phyloP scores from a whole-genome alignment of 2,113 vertebrate species.

The Oceanodroma tethys region DNA sequence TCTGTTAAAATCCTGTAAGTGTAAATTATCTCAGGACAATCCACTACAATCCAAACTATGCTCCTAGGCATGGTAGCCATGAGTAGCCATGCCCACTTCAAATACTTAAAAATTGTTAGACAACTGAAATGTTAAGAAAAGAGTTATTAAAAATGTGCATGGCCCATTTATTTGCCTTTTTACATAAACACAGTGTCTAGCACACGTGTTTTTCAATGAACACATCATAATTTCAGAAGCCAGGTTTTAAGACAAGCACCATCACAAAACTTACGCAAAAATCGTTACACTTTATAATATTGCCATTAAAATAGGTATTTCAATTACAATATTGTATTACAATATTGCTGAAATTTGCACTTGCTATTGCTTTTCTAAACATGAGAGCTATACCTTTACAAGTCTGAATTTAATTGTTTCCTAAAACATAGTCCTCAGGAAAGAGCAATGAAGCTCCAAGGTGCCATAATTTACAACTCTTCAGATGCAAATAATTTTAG shows the following conservation, averaged over 20 bases:
- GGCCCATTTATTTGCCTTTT: background rate
- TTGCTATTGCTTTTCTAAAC: background rate
- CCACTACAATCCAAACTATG: background rate
- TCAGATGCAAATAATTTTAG: background rate
- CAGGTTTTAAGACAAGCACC: background rate
- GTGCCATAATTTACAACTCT: background rate
- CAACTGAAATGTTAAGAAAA: background rate
- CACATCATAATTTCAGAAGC: background rate
- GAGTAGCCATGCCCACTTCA: background rate
- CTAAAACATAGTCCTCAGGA: background rate
- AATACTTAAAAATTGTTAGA: background rate
- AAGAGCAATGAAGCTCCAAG: background rate
- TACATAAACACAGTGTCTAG: background rate
- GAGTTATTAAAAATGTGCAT: background rate
- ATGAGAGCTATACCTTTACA: background rate
- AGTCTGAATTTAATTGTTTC: background rate
- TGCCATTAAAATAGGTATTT: background rate
- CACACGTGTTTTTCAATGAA: background rate
- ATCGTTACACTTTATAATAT: background rate
- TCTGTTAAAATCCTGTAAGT: background rate
- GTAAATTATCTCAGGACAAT: background rate
- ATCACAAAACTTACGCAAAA: background rate
- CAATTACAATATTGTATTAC: background rate
- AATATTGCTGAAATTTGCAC: background rate
- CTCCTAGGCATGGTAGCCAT: background rate